Evolutionary conservation across 2,797 vertebrate species (phyloP), one percentile per base, ranked within the genome.

Genomic region (Valencia hispanica): DNA sequence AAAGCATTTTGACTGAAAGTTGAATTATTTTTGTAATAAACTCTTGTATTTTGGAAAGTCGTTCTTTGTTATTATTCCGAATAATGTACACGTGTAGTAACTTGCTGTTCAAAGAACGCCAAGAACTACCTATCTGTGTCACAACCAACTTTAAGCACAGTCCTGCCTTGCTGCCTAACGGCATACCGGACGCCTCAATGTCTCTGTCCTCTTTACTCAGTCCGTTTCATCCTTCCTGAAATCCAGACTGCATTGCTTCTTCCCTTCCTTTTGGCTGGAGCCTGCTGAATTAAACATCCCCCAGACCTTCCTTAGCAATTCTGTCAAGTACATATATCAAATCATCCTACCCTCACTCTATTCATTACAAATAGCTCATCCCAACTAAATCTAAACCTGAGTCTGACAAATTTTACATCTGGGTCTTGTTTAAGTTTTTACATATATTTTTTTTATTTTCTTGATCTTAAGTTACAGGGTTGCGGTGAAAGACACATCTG

Each of bases 241-340:
- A 89, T 92, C 84, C 87, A 74, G 73, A 50, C 77, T 87, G 79
- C 78, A 72, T 87, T 81, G 63, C 82, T 79, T 81, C 78, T 76
- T 53, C 74, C 77, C 71, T 81, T 81, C 86, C 84, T 89, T 68
- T 80, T 51, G 81, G 88, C 88, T 89, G 70, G 76, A 79, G 84
- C 83, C 83, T 88, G 68, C 86, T 91, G 86, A 94, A 94, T 95
- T 94, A 94, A 93, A 93, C 94, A 95, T 94, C 89, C 84, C 79
- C 81, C 79, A 63, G 78, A 75, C 78, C 79, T 83, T 85, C 65
- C 83, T 85, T 83, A 32, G 79, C 77, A 79, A 90, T 93, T 93
- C 91, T 89, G 91, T 84, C 71, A 75, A 82, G 87, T 89, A 89
- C 89, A 93, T 94, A 89, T 90, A 93, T 94, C 89, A 93, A 90